Evolutionary conservation across 2,113 vertebrate species (phyloP).

Genomic region (Nettapus auritus): DNA sequence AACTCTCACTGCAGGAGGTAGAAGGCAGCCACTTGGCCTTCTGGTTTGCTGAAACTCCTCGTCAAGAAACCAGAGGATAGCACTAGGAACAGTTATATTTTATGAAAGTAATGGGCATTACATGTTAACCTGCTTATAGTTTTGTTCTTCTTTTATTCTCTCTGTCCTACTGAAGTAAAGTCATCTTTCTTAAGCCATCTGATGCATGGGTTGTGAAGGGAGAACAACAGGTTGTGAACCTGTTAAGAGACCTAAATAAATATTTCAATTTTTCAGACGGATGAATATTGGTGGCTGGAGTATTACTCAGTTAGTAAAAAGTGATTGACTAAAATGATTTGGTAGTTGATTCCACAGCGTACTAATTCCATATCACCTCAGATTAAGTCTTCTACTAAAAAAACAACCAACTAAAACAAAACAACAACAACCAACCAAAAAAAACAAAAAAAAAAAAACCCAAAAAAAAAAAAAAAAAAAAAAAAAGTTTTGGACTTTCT

Average conservation of each 20-base stretch:
- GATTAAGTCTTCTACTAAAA: not conserved
- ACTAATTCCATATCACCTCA: not conserved
- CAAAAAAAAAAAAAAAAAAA: not conserved
- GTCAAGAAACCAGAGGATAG: not conserved
- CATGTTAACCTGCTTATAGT: not conserved
- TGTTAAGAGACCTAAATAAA: not conserved
- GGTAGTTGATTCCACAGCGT: not conserved
- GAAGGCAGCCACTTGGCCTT: not conserved
- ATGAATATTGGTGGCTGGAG: not conserved
- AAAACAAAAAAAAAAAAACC: too few species aligned
- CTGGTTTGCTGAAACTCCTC: not conserved
- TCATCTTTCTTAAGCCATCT: not conserved
- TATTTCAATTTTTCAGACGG: not conserved
- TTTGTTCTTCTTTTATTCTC: not conserved
- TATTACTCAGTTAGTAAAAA: not conserved
- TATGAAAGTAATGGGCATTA: not conserved
- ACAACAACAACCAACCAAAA: too few species aligned
- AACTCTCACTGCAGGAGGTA: not conserved
- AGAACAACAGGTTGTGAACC: not conserved
- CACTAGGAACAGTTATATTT: not conserved
- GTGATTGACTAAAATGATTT: not conserved
- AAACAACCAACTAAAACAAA: too few species aligned
- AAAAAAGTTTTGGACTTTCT: not conserved
- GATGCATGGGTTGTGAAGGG: not conserved
- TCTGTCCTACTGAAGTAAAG: not conserved